These are phyloP conservation scores for Campoplex capitator DNA, from an alignment of 2,888 invertebrate genomes.

Conservation along the genomic window DNA sequence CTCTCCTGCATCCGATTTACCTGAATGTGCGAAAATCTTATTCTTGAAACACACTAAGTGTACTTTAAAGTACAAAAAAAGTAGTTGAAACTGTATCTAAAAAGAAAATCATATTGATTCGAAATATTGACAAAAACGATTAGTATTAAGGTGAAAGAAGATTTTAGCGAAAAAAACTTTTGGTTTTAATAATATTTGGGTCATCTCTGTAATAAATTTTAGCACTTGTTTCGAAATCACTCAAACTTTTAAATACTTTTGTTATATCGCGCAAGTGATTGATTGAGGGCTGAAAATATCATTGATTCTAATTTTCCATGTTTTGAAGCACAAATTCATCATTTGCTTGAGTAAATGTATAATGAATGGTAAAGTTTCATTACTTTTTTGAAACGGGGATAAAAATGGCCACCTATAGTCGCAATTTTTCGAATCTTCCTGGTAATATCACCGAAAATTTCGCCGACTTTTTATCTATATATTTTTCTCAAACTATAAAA, in stretches of 20 bases:
- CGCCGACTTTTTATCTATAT: neutral
- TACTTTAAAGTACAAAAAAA: neutral
- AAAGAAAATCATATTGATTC: neutral
- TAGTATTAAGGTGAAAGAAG: neutral
- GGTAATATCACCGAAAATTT: neutral
- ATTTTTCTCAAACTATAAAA: neutral
- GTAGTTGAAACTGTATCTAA: neutral
- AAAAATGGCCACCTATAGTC: neutral
- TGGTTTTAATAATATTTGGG: neutral
- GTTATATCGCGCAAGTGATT: too few relatives aligned
- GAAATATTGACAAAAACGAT: neutral
- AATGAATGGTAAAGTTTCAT: neutral
- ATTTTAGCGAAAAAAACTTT: neutral
- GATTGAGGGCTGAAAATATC: neutral
- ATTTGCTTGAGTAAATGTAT: too few relatives aligned
- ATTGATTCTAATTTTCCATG: too few relatives aligned
- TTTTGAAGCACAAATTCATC: neutral
- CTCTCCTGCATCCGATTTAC: neutral
- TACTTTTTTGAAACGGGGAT: neutral
- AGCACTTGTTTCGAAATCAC: neutral
- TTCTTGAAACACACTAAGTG: neutral
- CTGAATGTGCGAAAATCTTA: neutral
- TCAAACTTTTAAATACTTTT: too few relatives aligned
- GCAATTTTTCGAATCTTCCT: neutral
- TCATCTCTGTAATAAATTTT: neutral